phyloP scores from a whole-genome alignment of 2,113 vertebrate genomes.

The Eidolon helvum region DNA sequence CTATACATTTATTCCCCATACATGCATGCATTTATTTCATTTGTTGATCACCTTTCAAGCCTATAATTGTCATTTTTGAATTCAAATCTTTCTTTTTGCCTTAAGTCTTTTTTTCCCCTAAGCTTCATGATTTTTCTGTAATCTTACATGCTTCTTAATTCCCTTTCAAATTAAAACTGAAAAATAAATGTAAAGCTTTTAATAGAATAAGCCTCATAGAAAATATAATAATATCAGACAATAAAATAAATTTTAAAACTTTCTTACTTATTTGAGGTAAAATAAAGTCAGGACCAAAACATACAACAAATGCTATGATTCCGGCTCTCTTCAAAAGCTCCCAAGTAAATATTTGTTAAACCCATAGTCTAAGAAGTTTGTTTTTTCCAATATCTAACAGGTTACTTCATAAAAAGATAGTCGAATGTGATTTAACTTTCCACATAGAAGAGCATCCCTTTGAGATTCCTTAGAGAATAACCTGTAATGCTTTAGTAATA shows the following conservation, averaged over 20 bases:
- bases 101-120: not conserved
- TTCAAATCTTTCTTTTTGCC: not conserved
- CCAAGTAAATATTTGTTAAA: slow-evolving; percentile 5
- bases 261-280: not conserved
- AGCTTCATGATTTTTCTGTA: not conserved
- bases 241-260: not conserved
- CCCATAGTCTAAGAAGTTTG: not conserved
- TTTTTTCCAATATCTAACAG: not conserved
- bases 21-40: not conserved
- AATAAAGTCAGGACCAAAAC: slow-evolving; percentile 6
- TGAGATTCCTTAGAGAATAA: not conserved
- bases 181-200: not conserved
- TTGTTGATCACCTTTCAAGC: not conserved
- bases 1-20: not conserved
- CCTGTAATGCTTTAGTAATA: not conserved
- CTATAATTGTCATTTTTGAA: not conserved
- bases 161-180: not conserved
- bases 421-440: not conserved
- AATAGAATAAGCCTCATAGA: not conserved
- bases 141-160: not conserved
- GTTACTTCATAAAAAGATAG: not conserved
- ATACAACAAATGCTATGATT: not conserved
- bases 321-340: not conserved
- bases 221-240: slow-evolving; percentile 8
- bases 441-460: not conserved